Base-by-base conservation (phyloP, 2,797 vertebrate genomes). In the Hylomyscus alleni region DNA sequence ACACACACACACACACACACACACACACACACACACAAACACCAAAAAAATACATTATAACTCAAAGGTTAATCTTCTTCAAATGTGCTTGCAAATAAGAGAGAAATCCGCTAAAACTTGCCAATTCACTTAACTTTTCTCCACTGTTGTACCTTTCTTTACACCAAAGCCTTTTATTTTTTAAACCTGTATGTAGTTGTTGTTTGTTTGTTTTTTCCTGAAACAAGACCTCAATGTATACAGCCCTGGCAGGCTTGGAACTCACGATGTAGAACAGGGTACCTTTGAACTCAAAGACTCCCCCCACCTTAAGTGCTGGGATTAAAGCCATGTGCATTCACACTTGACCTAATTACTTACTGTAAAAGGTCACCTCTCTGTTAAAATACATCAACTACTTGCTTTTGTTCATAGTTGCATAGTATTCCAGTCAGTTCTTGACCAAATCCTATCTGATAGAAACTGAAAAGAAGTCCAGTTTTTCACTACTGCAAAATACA, bases 81-180 rank as follows among this genome's bases (percentile, higher is more conserved):
- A 96, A 90, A 85, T 17, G 15, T 47, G 73, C 77, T 29, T 81
- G 44, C 83, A 95, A 84, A 44, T 88, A 93, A 89, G 50, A 90
- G 75, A 77, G 67, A 86, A 93, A 95, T 40, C 37, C 67, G 47
- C 76, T n/a, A 50, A 96, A 89, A 76, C 4, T 24, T 73, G 8
- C 82, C 82, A 29, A 76, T 77, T 77, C 76, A 72, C 22, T 69
- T 67, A n/a, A 50, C 44, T 65, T n/a, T 75, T 73, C 44, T 90
- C 94, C 69, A 37, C 54, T 91, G 24, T 2, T 47, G 15, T 15
- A 93, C 31, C 67, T 81, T 62, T 93, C 67, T 84, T 47, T 29
- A 50, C 15, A 77, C 15, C 19, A 1, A 83, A 76, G 20, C 54
- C 81, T 95, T 54, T 81, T 88, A 34, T 19, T 83, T 69, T 92